These are phyloP conservation scores for Sialia sialis DNA, from an alignment of 2,113 vertebrate genomes.

Conservation along the genomic window DNA sequence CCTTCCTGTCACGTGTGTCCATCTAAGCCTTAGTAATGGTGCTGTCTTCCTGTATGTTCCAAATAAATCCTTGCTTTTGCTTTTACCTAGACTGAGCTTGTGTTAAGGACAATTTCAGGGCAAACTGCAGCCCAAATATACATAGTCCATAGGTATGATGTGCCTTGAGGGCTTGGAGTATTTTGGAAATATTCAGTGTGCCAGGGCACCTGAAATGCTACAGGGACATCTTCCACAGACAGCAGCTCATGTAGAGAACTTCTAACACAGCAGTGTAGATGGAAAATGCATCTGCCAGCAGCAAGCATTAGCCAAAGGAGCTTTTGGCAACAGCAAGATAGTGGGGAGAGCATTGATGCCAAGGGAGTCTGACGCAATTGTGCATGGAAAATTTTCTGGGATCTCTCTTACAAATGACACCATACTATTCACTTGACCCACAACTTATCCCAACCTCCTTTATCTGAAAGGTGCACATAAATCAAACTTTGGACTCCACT, in stretches of 20 bases:
- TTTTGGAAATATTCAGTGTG: not conserved
- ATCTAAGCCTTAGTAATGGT: not conserved
- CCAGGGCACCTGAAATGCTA: not conserved
- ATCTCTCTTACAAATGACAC: not conserved
- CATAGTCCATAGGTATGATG: not conserved
- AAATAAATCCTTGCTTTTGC: not conserved
- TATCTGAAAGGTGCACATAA: not conserved
- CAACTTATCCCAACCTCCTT: not conserved
- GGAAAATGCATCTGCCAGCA: conserved; percentile 39
- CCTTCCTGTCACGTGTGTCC: not conserved
- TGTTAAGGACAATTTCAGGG: not conserved
- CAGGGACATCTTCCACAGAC: not conserved
- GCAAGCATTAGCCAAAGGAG: not conserved
- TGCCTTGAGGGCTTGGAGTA: not conserved
- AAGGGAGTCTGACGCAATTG: conserved; percentile 1
- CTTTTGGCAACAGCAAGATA: not conserved
- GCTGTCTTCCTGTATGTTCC: not conserved
- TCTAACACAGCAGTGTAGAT: not conserved
- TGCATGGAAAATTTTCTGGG: conserved; percentile 18
- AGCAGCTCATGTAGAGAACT: not conserved
- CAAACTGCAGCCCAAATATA: not conserved
- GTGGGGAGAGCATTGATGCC: not conserved
- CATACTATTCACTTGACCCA: not conserved
- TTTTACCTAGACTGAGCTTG: not conserved
- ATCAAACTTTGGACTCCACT: not conserved